A percentile compares a stretch with the other conserved stretches of the same genome.
Evolutionary conservation across 2,797 vertebrate genomes (phyloP).

Genomic region (Protosalanx chinensis): DNA sequence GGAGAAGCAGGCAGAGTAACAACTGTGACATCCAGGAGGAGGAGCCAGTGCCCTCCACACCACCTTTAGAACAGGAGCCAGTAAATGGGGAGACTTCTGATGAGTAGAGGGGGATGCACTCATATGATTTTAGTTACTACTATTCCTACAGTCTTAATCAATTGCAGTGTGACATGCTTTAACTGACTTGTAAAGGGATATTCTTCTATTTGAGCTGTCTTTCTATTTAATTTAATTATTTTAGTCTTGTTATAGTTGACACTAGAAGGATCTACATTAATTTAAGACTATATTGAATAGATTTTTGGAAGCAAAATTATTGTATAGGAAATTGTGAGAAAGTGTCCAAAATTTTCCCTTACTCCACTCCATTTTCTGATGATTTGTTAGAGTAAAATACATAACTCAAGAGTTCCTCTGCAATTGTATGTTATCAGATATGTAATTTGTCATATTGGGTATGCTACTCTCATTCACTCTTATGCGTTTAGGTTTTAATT

Average conservation of each 20-base stretch:
- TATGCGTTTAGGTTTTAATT: background rate
- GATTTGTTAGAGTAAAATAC: too few species aligned
- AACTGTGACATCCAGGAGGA: slow-evolving; percentile 55
- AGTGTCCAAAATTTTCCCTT: background rate
- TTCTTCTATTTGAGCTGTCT: background rate
- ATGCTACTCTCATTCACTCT: background rate
- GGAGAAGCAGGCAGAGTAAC: slow-evolving; percentile 50
- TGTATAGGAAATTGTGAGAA: background rate
- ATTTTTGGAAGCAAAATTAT: background rate
- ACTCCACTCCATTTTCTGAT: background rate
- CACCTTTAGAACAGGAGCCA: background rate
- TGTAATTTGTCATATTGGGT: too few species aligned
- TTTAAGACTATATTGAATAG: background rate
- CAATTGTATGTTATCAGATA: too few species aligned
- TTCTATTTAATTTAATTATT: background rate
- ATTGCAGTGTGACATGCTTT: too few species aligned
- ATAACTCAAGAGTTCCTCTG: too few species aligned
- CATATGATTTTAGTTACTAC: background rate
- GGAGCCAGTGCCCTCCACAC: slow-evolving; percentile 37
- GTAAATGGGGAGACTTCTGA: slow-evolving; percentile 10
- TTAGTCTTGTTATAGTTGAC: too few species aligned
- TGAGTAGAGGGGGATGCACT: slow-evolving; percentile 31
- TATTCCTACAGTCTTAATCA: background rate
- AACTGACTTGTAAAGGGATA: too few species aligned
- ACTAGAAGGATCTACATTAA: too few species aligned